Evolutionary conservation across 2,888 invertebrate species (phyloP), one percentile per base, ranked within the genome.

Genomic region (Griposia aprilina): DNA sequence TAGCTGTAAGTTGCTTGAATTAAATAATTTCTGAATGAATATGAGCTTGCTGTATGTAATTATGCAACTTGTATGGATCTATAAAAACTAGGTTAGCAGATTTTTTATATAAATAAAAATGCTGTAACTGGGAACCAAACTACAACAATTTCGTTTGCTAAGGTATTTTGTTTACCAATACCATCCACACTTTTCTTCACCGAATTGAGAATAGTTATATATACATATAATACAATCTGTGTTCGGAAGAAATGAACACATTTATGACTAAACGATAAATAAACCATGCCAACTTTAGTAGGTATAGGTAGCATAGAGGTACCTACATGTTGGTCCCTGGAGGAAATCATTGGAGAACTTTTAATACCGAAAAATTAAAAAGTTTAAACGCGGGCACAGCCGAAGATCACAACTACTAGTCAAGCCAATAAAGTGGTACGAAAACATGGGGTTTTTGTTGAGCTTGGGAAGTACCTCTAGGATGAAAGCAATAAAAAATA

Each of bases 311-410:
- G 59, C 20, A 8, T 7, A 8, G 20, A 45, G 7, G 13, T n/a
- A 41, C 41, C 41, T 41, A 41, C 41, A n/a, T n/a, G 36, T 69
- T 60, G 60, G 26, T 11, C 36, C 20, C 11, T 62, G 20, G 20
- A 45, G 45, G 45, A 55, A 74, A 45, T 68, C 55, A 23, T 45
- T 55, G 26, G 17, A n/a, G 10, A 71, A 75, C 60, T 52, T 71
- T 73, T 75, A 52, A n/a, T 62, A 50, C 75, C 70, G 74, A 50
- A 70, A 75, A 75, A 75, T 75, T 75, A 72, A 30, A 62, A 62
- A 75, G 71, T 62, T 60, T 23, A n/a, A 62, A 26, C 20, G 50
- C 41, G 8, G 41, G 23, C 60, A 15, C 8, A 30, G 41, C 60
- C 15, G 41, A 8, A 10, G 60, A 41, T 20, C 41, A 60, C 26